Percentiles rank a stretch among this genome's conserved stretches.
phyloP scores from a whole-genome alignment of 2,888 invertebrate genomes.

The Priocnemis perturbator region DNA sequence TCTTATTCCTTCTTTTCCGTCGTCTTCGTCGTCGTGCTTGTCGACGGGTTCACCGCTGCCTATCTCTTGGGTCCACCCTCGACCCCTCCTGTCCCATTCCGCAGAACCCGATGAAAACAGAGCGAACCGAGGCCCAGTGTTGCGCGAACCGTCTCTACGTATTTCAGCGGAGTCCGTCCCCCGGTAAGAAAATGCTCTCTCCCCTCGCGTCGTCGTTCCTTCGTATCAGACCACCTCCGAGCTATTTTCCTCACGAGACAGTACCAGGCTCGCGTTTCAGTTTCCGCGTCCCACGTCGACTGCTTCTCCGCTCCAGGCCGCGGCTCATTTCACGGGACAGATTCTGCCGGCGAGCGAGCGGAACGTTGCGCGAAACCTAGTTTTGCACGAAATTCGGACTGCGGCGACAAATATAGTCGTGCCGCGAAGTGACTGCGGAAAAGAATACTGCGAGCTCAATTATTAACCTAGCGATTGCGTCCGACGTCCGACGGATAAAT shows the following conservation, averaged over 20 bases:
- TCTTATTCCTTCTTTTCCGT: constrained; percentile 67
- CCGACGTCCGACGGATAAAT: too few species aligned
- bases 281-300: neutral
- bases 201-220: neutral
- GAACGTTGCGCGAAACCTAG: too few species aligned
- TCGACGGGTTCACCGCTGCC: neutral
- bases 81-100: constrained; percentile 7
- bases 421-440: too few species aligned
- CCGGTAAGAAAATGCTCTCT: constrained; percentile 57
- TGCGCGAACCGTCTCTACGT: constrained; percentile 66
- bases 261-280: constrained; percentile 12
- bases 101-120: constrained; percentile 2
- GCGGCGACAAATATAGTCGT: too few species aligned
- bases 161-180: constrained; percentile 64
- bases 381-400: too few species aligned
- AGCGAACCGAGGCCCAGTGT: constrained; percentile 37
- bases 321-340: too few species aligned
- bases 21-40: constrained; percentile 1
- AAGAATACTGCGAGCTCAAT: too few species aligned
- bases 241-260: constrained; percentile 59
- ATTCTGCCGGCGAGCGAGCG: too few species aligned
- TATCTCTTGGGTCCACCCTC: constrained; percentile 12
- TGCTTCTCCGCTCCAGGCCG: constrained; percentile 2
- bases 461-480: too few species aligned
- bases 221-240: constrained; percentile 23